phyloP scores from a whole-genome alignment of 35 echinoderm and acorn worm genomes.

The Ophiothrix spiculata region DNA sequence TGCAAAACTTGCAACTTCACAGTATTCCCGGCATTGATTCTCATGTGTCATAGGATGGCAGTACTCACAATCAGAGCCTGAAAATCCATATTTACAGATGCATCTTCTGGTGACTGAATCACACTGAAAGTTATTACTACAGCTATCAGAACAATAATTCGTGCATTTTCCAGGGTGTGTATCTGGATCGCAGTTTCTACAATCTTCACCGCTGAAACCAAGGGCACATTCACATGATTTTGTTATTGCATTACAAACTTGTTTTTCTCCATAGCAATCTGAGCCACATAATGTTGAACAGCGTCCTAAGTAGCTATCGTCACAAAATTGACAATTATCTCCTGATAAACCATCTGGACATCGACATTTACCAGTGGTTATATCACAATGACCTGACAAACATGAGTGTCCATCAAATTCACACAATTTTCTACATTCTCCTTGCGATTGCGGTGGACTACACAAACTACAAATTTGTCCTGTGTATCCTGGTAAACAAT shows the following conservation, averaged over 20 bases:
- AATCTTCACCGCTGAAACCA: background rate
- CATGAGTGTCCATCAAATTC: background rate
- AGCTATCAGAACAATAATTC: background rate
- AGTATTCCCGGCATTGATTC: background rate
- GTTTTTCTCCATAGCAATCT: background rate
- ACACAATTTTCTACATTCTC: background rate
- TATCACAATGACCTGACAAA: background rate
- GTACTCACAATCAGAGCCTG: background rate
- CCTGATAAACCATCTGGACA: background rate
- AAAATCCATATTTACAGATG: background rate
- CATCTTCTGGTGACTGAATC: background rate
- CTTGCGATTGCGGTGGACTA: background rate
- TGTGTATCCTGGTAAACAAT: background rate
- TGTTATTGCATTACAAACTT: background rate
- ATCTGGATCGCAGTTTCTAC: background rate
- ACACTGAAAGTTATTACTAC: background rate
- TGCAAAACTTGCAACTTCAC: background rate
- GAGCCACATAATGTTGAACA: background rate
- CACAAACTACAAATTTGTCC: background rate
- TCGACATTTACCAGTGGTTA: background rate
- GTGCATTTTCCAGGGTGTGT: background rate
- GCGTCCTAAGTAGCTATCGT: background rate
- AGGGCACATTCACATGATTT: background rate
- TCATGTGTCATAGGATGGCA: background rate
- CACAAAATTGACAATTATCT: background rate